Base-by-base conservation (phyloP, 2,797 vertebrate species). In the Neostethus bicornis region DNA sequence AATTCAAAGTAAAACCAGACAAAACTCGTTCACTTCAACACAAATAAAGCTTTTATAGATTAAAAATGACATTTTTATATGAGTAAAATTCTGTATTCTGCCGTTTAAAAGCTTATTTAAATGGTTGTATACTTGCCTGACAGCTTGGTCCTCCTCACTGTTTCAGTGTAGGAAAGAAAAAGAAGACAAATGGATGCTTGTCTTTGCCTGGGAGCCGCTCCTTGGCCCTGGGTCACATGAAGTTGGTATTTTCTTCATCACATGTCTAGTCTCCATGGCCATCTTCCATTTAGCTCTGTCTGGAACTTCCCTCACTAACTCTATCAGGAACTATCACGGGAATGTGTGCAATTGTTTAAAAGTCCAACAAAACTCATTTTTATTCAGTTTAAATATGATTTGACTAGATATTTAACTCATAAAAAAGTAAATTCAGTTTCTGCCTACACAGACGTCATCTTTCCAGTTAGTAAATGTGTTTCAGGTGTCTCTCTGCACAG, bases 201-300 rank as follows among this genome's bases (percentile, higher is more conserved):
- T 93, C 77, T 73, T 73, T 43, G n/a, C 59, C 47, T 47, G 51
- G 56, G 71, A 77, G 78, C 70, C 48, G 47, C 80, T 87, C 77
- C 74, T 89, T 73, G 81, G 80, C 81, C 74, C 80, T 70, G 61
- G 83, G 90, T 93, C 92, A 93, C 92, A 93, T 93, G 92, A 90
- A 93, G 81, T 67, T 74, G 73, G 69, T 81, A 68, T 83, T 75
- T 79, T 68, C 61, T 76, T 84, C 46, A 87, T 92, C 92, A 93
- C 92, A 93, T 92, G 92, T 72, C 70, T 77, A 61, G 50, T 64
- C 39, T 80, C 50, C 45, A 55, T 63, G 46, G 75, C 61, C 75
- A 67, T 85, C 64, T 77, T 60, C 73, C 50, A 75, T 81, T 61
- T 53, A 78, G 58, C 52, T 37, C 42, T 24, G 60, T 59, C 57